Percentiles rank a stretch among this genome's conserved stretches.
Evolutionary conservation across 1,140 invertebrate genomes (phyloP).

Genomic region (Scaptomyza pallida): DNA sequence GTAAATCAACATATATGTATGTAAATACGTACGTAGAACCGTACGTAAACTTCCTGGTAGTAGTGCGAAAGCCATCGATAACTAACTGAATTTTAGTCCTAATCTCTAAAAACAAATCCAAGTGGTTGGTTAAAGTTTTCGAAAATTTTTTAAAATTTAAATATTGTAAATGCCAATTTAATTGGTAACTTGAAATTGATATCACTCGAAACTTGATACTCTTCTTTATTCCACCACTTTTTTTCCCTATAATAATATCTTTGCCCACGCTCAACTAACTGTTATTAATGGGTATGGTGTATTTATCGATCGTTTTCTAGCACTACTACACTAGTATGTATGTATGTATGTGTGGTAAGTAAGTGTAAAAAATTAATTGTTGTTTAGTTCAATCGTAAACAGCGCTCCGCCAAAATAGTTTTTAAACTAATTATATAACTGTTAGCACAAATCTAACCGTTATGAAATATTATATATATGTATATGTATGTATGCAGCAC

Average conservation of each 20-base stretch:
- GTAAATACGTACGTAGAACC: not conserved
- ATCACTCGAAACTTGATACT: too few species aligned
- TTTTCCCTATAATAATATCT: not conserved
- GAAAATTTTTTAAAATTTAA: not conserved
- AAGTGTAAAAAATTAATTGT: constrained; percentile 31
- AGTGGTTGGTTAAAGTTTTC: not conserved
- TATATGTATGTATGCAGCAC: constrained; percentile 14
- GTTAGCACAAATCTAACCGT: constrained; percentile 40
- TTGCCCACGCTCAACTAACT: not conserved
- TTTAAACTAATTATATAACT: constrained; percentile 35
- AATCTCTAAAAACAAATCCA: not conserved
- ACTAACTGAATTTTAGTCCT: not conserved
- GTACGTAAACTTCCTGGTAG: constrained; percentile 17
- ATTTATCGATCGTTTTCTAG: constrained; percentile 22
- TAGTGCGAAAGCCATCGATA: constrained; percentile 9
- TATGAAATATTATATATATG: constrained; percentile 25
- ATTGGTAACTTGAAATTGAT: too few species aligned
- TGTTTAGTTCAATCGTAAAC: constrained; percentile 40
- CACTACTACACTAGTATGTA: constrained; percentile 16
- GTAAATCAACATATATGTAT: constrained; percentile 25
- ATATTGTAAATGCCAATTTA: not conserved
- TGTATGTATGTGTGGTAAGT: constrained; percentile 32
- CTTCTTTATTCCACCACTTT: not conserved
- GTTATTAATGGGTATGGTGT: not conserved
- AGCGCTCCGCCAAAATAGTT: constrained; percentile 48